A percentile compares a stretch with the other conserved stretches of the same genome.
Conservation (phyloP, 2,888 invertebrate genomes). For the Tetragonula carbonaria region DNA sequence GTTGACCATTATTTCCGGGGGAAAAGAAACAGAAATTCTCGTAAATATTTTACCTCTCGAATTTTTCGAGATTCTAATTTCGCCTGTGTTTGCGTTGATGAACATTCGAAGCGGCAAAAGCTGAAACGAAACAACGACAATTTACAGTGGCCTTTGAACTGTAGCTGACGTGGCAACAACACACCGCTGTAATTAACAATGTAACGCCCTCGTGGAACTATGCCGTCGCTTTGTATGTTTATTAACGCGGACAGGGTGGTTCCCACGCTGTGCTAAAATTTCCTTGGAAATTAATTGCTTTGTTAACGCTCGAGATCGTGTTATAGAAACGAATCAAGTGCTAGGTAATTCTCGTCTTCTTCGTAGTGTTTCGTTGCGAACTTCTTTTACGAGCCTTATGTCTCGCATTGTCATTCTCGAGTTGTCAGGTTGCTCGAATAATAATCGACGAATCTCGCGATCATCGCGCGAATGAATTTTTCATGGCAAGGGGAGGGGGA, state of each 20-base stretch:
- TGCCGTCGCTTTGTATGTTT: background rate
- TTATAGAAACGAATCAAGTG: background rate
- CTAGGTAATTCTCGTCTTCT: background rate
- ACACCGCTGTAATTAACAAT: background rate
- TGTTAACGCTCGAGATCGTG: background rate
- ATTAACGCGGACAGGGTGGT: background rate
- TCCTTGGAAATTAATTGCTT: background rate
- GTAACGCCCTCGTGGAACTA: background rate
- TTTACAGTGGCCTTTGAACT: background rate
- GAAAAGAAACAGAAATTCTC: no score
- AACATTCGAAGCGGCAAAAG: no score
- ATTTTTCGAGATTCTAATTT: no score
- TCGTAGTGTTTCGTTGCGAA: background rate
- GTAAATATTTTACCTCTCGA: no score
- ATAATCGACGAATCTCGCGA: background rate
- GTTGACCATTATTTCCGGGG: no score
- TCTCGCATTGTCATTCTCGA: background rate
- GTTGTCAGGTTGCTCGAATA: background rate
- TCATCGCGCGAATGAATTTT: slow-evolving; percentile 29
- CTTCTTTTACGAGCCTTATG: background rate
- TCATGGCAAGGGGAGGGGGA: background rate
- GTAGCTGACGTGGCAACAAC: background rate
- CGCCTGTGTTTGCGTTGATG: no score
- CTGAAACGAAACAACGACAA: background rate
- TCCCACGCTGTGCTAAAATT: background rate